Conservation (phyloP, 2,797 vertebrate species). For the Phylloscopus collybita region DNA sequence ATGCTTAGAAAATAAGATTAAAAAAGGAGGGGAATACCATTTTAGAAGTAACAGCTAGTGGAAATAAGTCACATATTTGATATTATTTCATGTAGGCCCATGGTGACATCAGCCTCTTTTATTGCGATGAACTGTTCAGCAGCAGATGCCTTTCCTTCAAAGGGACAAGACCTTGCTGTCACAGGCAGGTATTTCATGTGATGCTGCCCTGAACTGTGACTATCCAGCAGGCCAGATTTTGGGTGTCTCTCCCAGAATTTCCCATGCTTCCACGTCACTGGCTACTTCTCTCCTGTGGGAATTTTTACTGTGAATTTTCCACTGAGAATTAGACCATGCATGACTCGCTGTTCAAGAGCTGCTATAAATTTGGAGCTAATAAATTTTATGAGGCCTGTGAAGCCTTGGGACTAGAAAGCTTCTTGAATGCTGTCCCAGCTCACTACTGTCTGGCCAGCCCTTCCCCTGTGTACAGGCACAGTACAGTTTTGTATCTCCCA, state of each 20-base stretch:
- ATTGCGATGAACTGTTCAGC: neutral
- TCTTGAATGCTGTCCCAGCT: neutral
- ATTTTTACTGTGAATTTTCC: neutral
- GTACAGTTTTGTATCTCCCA: accelerated
- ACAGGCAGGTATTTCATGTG: neutral
- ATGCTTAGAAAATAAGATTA: slow-evolving; percentile 44
- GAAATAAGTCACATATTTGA: neutral
- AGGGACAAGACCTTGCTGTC: neutral
- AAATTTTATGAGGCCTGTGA: neutral
- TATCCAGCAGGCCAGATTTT: neutral
- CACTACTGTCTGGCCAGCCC: neutral
- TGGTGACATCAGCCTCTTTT: neutral
- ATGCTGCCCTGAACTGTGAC: neutral
- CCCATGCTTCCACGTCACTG: accelerated
- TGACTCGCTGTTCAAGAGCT: neutral
- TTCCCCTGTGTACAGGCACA: neutral
- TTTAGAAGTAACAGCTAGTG: neutral
- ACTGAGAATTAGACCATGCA: neutral
- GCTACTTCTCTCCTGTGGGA: neutral
- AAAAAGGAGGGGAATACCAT: neutral
- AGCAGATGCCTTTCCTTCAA: neutral
- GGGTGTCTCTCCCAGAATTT: neutral
- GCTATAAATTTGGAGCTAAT: neutral
- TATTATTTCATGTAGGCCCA: neutral
- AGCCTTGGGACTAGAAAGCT: neutral